Conservation (phyloP, 2,888 invertebrate species). For the Oscheius sp. region DNA sequence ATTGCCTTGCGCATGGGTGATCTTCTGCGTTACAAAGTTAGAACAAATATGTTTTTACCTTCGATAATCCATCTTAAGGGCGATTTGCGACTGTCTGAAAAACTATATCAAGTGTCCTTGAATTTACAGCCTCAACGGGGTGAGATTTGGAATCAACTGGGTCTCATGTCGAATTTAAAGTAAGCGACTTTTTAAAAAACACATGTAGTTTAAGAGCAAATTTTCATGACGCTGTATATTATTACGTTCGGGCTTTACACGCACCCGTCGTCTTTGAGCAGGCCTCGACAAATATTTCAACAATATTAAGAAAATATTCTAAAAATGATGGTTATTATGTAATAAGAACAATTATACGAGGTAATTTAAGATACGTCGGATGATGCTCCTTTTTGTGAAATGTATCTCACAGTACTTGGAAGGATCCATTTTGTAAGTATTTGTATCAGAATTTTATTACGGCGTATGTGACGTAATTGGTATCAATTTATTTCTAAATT, state of each 20-base stretch:
- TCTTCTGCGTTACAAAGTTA: slow-evolving; percentile 56
- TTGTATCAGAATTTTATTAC: too few relatives aligned
- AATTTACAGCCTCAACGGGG: slow-evolving; percentile 44
- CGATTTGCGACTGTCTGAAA: slow-evolving; percentile 29
- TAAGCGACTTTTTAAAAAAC: background rate
- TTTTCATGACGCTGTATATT: slow-evolving; percentile 39
- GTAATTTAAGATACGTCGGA: slow-evolving; percentile 6
- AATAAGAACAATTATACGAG: background rate
- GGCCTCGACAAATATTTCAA: slow-evolving; percentile 44
- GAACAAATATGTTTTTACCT: background rate
- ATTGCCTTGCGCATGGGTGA: slow-evolving; percentile 56
- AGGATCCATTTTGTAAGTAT: slow-evolving; percentile 33
- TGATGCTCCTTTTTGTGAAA: background rate
- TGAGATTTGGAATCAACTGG: slow-evolving; percentile 55
- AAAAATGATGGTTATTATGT: background rate
- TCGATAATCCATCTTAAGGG: slow-evolving; percentile 23
- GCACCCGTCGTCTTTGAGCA: slow-evolving; percentile 31
- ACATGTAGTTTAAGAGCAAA: slow-evolving; percentile 2
- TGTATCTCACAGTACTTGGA: slow-evolving; percentile 14
- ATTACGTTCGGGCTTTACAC: slow-evolving; percentile 48
- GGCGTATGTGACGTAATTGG: too few relatives aligned
- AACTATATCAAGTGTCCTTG: slow-evolving; percentile 45
- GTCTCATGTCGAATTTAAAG: slow-evolving; percentile 31
- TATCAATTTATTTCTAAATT: too few relatives aligned
- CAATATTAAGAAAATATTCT: slow-evolving; percentile 48